Evolutionary conservation across 1,140 invertebrate species (phyloP).

Genomic region (Drosophila tropicalis): DNA sequence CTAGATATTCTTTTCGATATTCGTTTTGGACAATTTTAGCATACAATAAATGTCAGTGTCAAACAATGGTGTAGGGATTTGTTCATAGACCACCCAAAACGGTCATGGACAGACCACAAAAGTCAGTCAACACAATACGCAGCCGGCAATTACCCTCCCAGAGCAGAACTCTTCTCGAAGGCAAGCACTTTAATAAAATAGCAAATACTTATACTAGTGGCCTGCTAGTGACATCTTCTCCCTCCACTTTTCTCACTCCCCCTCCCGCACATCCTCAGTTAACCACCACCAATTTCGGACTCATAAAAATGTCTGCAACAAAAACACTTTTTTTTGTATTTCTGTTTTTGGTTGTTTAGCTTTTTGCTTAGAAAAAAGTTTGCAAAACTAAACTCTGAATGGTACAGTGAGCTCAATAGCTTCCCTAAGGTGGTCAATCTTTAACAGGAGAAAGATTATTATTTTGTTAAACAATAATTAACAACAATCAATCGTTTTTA

Average conservation of each 20-base stretch:
- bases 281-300: slow-evolving; percentile 47
- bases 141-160: slow-evolving; percentile 49
- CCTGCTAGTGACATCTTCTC: slow-evolving; percentile 53
- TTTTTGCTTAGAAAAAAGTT: slow-evolving; percentile 19
- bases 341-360: slow-evolving; percentile 1
- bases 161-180: slow-evolving; percentile 1
- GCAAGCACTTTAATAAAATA: slow-evolving; percentile 19
- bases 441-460: no score
- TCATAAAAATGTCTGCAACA: slow-evolving; percentile 75
- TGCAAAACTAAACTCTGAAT: not conserved
- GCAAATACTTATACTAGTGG: slow-evolving; percentile 24
- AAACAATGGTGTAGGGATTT: slow-evolving; percentile 19
- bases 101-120: slow-evolving; percentile 48
- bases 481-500: slow-evolving; percentile 5
- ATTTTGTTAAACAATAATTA: not conserved
- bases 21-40: slow-evolving; percentile 17
- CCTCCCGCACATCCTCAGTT: slow-evolving; percentile 12
- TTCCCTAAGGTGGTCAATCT: not conserved
- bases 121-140: slow-evolving; percentile 32
- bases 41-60: slow-evolving; percentile 50
- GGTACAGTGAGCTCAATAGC: not conserved
- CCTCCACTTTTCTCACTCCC: not conserved
- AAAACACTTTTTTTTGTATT: slow-evolving; percentile 30
- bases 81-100: slow-evolving; percentile 2
- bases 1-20: not conserved